Evolutionary conservation across 2,888 invertebrate genomes (phyloP), one percentile per base, ranked within the genome.

Genomic region (Rhingia campestris): DNA sequence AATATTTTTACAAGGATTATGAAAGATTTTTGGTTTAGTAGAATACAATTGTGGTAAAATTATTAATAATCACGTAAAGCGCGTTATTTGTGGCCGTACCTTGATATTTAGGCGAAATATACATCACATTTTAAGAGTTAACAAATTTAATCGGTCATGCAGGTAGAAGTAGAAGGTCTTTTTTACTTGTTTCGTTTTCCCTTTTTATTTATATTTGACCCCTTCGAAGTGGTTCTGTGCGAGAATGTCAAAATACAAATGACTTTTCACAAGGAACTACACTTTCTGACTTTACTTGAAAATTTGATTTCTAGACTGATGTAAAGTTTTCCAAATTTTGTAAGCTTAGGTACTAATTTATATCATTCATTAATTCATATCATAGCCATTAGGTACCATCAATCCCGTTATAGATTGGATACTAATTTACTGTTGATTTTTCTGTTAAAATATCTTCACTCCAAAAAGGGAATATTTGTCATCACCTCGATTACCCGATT

Each of bases 41-140:
- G 22, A 32, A 12, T 6, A 1, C 37, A 56, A 45, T 51, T 39
- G 30, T 6, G 35, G 12, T 14, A 43, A 39, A 53, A 39, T 32
- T n/a, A 35, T 22, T 12, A 4, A 10, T 47, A 4, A 6, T 39
- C 74, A 51, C 49, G 35, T 49, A 45, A 0, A n/a, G 12, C 33
- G 14, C 22, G 32, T 9, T 53, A 66, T 41, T 70, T 73, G 30
- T 12, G 22, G 32, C 45, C 61, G 67, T 87, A 87, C 87, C 88
- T 88, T 88, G 87, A 84, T 86, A 86, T 87, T 86, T 87, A 76
- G 86, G 70, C 82, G 84, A 86, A 87, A 87, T 87, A 87, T 86
- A 86, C 87, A 88, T 88, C 88, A 88, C 88, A 88, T 87, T 87
- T 87, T 87, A 88, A 86, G 86, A 87, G 79, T 86, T 86, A 79